Conservation (phyloP, 2,888 invertebrate genomes). For the Polymixis lichenea region DNA sequence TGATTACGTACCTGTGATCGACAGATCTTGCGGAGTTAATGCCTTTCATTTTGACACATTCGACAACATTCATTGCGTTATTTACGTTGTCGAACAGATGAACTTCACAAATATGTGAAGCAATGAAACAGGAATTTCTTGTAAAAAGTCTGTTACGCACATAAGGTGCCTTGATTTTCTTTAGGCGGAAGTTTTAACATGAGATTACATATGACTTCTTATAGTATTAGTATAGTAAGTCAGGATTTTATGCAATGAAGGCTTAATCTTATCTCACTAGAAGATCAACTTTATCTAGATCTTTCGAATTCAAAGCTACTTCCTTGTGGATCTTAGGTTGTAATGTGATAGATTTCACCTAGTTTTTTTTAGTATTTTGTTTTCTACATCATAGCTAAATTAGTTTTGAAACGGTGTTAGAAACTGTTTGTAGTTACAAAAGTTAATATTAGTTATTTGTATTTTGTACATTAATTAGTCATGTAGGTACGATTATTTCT, state of each 20-base stretch:
- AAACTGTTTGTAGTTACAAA: background rate
- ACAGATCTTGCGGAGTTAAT: too few species aligned
- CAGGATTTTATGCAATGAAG: slow-evolving; percentile 1
- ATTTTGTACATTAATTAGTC: background rate
- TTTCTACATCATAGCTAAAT: background rate
- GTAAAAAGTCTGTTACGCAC: background rate
- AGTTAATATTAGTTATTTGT: background rate
- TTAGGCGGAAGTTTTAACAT: slow-evolving; percentile 1
- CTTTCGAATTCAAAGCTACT: slow-evolving; percentile 7
- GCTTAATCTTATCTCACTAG: background rate
- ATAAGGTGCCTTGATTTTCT: background rate
- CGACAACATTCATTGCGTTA: background rate
- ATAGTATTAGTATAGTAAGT: background rate
- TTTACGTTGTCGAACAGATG: background rate
- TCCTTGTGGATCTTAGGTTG: background rate
- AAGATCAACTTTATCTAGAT: slow-evolving; percentile 21
- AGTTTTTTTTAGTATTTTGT: background rate
- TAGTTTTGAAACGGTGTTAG: background rate
- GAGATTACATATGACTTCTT: background rate
- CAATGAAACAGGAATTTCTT: background rate
- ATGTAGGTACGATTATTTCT: background rate
- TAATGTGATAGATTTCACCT: background rate
- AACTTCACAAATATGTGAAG: background rate
- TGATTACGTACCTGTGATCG: too few species aligned
- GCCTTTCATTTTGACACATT: background rate